Conservation (phyloP, 1,140 invertebrate species). For the Drosophila bocqueti region DNA sequence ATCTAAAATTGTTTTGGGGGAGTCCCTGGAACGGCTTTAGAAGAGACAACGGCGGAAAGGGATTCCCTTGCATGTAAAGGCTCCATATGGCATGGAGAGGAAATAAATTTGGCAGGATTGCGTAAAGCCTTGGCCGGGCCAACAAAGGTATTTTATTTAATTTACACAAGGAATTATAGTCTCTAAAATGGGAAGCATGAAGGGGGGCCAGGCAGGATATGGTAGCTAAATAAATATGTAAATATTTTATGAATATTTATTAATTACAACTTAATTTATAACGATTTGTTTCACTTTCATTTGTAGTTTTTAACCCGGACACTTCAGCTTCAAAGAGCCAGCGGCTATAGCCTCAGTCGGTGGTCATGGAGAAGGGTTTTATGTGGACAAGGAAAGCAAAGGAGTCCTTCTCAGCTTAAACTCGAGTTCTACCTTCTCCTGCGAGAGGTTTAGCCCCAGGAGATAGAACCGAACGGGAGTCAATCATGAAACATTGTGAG, state of each 20-base stretch:
- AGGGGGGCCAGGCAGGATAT: no score
- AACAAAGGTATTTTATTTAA: background rate
- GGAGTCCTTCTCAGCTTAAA: conserved; percentile 2
- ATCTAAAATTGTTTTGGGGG: background rate
- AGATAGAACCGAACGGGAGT: conserved; percentile 8
- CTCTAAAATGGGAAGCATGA: background rate
- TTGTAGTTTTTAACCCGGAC: background rate
- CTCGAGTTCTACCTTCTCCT: background rate
- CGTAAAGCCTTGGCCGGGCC: background rate
- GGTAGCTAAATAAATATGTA: no score
- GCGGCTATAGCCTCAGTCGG: background rate
- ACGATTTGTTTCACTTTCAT: background rate
- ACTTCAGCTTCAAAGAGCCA: background rate
- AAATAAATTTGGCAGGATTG: conserved; percentile 3
- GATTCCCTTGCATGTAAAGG: conserved; percentile 4
- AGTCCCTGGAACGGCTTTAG: background rate
- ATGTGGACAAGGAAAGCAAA: conserved; percentile 2
- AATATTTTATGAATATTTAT: background rate
- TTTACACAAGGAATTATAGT: background rate
- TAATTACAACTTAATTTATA: background rate
- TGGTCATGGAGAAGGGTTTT: conserved; percentile 16
- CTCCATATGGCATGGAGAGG: background rate
- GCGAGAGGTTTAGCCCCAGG: background rate
- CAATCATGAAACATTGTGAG: conserved; percentile 47
- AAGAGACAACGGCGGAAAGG: background rate